phyloP scores from a whole-genome alignment of 2,797 vertebrate species.

The Garrulus glandarius region DNA sequence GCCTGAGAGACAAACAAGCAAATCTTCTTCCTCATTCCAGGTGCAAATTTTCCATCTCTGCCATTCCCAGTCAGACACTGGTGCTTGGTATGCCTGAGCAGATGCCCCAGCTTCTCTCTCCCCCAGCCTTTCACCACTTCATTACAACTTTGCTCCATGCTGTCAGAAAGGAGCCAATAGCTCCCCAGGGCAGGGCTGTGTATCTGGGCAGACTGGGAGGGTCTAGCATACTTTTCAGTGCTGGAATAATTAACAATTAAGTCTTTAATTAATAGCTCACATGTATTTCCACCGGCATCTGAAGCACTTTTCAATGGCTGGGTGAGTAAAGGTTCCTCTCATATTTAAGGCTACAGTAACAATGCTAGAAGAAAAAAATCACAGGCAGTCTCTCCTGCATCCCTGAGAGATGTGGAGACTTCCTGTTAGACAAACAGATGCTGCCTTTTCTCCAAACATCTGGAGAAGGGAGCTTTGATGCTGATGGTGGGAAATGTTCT shows the following conservation, averaged over 20 bases:
- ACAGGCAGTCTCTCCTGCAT: neutral
- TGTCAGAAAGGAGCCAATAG: neutral
- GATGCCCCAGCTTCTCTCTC: neutral
- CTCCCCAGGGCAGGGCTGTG: slow-evolving; percentile 19
- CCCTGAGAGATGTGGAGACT: neutral
- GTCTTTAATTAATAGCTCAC: slow-evolving; percentile 18
- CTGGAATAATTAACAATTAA: slow-evolving; percentile 38
- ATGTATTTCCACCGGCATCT: neutral
- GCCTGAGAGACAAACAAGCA: neutral
- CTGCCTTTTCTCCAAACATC: slow-evolving; percentile 19
- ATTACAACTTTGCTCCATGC: neutral
- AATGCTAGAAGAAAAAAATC: neutral
- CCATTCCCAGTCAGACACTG: neutral
- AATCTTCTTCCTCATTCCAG: neutral
- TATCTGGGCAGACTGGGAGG: neutral
- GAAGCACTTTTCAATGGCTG: neutral
- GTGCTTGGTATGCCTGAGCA: neutral
- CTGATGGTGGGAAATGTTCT: slow-evolving; percentile 42
- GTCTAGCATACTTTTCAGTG: slow-evolving; percentile 16
- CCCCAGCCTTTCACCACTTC: neutral
- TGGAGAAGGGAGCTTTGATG: slow-evolving; percentile 29
- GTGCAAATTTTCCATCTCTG: neutral
- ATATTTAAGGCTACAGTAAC: neutral
- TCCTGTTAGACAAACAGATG: neutral
- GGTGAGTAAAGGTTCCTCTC: neutral